These are phyloP conservation scores for Mixornis gularis DNA, from an alignment of 2,113 vertebrate genomes.

Conservation along the genomic window DNA sequence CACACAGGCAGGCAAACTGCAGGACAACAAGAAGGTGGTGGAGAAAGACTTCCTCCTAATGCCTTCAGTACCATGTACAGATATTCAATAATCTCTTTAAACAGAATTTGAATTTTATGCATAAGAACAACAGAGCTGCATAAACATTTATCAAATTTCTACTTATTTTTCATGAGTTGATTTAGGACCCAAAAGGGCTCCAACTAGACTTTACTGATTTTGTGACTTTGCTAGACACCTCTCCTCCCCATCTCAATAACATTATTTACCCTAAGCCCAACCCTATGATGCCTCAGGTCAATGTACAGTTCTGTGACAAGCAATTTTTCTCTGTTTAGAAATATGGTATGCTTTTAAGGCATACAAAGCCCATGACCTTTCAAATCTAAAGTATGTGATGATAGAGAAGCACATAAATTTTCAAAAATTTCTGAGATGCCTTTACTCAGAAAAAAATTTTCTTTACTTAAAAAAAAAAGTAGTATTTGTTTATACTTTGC, in stretches of 20 bases:
- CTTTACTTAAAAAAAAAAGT: neutral
- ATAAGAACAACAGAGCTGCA: neutral
- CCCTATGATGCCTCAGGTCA: neutral
- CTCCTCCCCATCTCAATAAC: neutral
- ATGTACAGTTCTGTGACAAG: neutral
- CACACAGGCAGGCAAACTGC: neutral
- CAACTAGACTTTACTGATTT: neutral
- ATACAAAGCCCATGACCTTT: neutral
- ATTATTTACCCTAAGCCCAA: neutral
- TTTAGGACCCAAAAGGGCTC: neutral
- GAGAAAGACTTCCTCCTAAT: neutral
- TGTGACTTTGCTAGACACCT: neutral
- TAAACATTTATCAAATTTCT: neutral
- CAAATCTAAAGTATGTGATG: fast-evolving
- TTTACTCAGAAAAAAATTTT: neutral
- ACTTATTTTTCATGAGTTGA: neutral
- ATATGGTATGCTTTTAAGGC: neutral
- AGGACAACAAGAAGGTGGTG: neutral
- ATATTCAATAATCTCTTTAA: neutral
- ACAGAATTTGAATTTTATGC: neutral
- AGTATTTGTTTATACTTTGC: neutral
- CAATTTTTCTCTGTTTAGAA: neutral
- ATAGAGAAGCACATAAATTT: neutral
- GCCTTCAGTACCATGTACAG: neutral
- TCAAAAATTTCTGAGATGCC: neutral